These are phyloP conservation scores for Cryptus armator DNA, from an alignment of 2,888 invertebrate species.

Conservation along the genomic window DNA sequence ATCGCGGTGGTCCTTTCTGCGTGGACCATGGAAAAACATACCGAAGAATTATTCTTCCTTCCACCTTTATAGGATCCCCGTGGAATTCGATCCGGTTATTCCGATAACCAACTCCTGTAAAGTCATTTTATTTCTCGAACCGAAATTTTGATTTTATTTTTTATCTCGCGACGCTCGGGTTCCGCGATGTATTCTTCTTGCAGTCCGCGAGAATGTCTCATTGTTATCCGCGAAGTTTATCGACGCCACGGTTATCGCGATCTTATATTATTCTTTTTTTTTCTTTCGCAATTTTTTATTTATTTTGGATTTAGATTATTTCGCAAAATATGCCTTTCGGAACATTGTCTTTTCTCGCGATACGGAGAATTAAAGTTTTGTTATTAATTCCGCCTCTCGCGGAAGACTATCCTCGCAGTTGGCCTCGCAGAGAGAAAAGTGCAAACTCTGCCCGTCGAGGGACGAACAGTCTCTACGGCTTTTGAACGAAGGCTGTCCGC, in stretches of 20 bases:
- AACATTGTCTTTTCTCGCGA: no score
- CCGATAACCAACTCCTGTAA: slow-evolving; percentile 30
- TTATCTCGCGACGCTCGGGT: not conserved
- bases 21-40: not conserved
- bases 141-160: not conserved
- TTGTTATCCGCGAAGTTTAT: no score
- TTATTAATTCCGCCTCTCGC: no score
- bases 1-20: slow-evolving; percentile 21
- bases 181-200: no score
- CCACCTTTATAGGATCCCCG: slow-evolving; percentile 9
- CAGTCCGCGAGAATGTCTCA: no score
- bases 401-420: not conserved
- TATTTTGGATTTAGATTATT: no score
- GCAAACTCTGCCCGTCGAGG: not conserved
- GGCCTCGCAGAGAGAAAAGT: slow-evolving; percentile 1
- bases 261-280: no score
- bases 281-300: no score
- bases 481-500: slow-evolving; percentile 68
- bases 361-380: no score
- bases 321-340: no score
- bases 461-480: not conserved
- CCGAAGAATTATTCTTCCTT: slow-evolving; percentile 39
- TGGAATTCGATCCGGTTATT: slow-evolving; percentile 42
- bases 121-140: not conserved
- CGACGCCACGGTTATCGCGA: no score